These are phyloP conservation scores for Smittia aterrima DNA, from an alignment of 2,888 invertebrate species.

Conservation along the genomic window DNA sequence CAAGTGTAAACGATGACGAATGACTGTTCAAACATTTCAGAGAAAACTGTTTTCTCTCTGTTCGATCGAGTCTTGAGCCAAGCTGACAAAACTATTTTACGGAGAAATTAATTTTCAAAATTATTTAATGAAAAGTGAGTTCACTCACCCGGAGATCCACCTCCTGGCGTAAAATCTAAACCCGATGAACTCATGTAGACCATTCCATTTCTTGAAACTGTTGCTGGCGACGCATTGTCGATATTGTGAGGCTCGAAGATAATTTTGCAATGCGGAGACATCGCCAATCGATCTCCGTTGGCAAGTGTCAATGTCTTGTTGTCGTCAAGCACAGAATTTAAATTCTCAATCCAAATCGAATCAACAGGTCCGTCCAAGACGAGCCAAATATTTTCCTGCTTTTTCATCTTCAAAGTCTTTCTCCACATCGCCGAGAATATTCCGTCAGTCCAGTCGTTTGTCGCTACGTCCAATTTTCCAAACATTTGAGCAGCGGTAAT, in stretches of 20 bases:
- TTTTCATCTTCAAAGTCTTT: conserved; percentile 85
- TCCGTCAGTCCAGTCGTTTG: conserved; percentile 98
- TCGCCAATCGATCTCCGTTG: conserved; percentile 90
- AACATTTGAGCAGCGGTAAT: conserved; percentile 98
- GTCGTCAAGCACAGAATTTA: conserved; percentile 95
- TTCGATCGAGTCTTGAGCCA: conserved; percentile 72
- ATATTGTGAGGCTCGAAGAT: conserved; percentile 97
- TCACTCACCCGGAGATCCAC: not conserved
- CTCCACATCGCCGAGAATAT: conserved; percentile 87
- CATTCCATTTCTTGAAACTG: conserved; percentile 91
- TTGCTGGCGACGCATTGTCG: conserved; percentile 96
- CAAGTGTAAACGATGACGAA: conserved; percentile 74
- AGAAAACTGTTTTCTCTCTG: conserved; percentile 65
- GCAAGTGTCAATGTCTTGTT: conserved; percentile 93
- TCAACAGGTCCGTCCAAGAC: conserved; percentile 96
- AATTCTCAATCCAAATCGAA: conserved; percentile 97
- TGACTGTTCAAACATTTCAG: conserved; percentile 70
- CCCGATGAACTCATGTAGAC: conserved; percentile 98
- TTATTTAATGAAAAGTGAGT: not conserved
- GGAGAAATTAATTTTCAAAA: conserved; percentile 45
- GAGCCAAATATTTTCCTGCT: conserved; percentile 83
- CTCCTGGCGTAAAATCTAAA: conserved; percentile 81
- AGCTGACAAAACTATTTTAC: conserved; percentile 65
- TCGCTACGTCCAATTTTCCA: conserved; percentile 91
- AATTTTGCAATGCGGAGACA: conserved; percentile 92